These are phyloP conservation scores for Sminthopsis crassicaudata DNA, from an alignment of 2,113 vertebrate genomes.

Conservation along the genomic window DNA sequence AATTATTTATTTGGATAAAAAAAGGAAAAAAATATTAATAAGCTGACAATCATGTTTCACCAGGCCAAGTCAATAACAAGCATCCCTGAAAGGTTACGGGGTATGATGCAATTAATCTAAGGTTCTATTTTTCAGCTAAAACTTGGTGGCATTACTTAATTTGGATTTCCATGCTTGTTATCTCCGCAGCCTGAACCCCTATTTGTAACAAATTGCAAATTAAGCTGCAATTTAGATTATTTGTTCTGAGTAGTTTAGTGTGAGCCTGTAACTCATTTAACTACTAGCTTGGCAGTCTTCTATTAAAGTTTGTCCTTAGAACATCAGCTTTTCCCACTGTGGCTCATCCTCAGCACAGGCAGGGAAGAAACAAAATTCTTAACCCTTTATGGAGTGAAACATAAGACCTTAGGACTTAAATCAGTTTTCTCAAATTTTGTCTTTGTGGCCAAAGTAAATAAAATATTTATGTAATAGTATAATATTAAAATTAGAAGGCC, in stretches of 20 bases:
- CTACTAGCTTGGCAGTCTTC: fast-evolving
- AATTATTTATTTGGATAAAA: slow-evolving; percentile 67
- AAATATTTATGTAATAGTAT: background rate
- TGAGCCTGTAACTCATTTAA: background rate
- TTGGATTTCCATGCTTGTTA: fast-evolving
- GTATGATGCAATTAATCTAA: slow-evolving; percentile 39
- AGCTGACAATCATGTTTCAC: background rate
- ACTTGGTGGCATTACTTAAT: fast-evolving
- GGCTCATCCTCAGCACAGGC: background rate
- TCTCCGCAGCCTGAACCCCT: background rate
- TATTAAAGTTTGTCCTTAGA: fast-evolving
- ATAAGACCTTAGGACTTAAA: background rate
- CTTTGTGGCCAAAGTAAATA: background rate
- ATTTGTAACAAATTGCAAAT: fast-evolving
- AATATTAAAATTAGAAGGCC: background rate
- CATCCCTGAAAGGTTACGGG: slow-evolving; percentile 69
- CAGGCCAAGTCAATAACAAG: slow-evolving; percentile 59
- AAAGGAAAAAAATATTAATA: background rate
- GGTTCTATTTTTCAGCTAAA: slow-evolving; percentile 46
- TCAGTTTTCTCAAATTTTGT: background rate
- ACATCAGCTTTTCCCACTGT: background rate
- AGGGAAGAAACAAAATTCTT: background rate
- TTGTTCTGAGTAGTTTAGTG: background rate
- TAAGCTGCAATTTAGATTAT: background rate
- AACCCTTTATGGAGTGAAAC: background rate